These are phyloP conservation scores for Ptyas mucosa DNA, from an alignment of 2,113 vertebrate species.

Conservation along the genomic window DNA sequence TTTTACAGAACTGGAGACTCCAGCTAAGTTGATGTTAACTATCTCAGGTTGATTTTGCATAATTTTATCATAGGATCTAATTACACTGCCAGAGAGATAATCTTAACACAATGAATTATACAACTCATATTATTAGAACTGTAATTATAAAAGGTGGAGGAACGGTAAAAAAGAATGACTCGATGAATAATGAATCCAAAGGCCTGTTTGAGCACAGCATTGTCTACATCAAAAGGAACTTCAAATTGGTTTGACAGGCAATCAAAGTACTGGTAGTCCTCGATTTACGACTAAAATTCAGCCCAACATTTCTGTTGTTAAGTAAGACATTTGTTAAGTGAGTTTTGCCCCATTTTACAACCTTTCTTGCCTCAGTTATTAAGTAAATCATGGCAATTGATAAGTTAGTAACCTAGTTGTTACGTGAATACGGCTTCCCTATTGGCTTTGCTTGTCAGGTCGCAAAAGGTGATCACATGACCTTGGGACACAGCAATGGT, in stretches of 20 bases:
- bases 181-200: not conserved
- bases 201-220: not conserved
- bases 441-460: no score
- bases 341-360: no score
- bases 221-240: not conserved
- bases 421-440: no score
- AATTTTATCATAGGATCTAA: slow-evolving; percentile 17
- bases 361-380: no score
- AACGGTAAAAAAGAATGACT: not conserved
- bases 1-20: not conserved
- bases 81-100: not conserved
- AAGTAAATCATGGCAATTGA: no score
- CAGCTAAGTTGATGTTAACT: not conserved
- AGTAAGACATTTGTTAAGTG: no score
- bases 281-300: no score
- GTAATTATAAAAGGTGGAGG: not conserved
- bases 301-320: no score
- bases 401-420: no score
- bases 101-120: not conserved
- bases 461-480: no score
- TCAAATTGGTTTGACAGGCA: not conserved
- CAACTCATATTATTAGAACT: slow-evolving; percentile 5
- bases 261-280: not conserved
- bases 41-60: not conserved
- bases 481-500: no score